Evolutionary conservation across 2,888 invertebrate species (phyloP), one percentile per base, ranked within the genome.

Genomic region (Eupeodes latifasciatus): DNA sequence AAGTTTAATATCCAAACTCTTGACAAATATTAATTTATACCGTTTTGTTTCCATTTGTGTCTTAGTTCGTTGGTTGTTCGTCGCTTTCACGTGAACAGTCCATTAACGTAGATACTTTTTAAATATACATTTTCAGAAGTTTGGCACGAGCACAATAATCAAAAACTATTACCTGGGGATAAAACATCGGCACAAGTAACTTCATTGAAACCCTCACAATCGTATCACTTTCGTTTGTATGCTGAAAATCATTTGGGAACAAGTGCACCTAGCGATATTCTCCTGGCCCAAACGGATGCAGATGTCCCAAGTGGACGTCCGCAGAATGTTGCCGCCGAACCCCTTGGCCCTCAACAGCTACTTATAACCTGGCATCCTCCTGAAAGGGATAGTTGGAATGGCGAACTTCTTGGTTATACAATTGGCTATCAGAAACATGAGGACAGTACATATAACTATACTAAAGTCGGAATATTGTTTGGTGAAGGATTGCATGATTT

Each of bases 281-380:
- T 95, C 85, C 94, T 95, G 90, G 94, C 94, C 2, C 94, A 94
- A 91, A 95, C 95, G 0, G 95, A 95, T 67, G 94, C 94, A 0
- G 95, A 95, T 94, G 96, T 96, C 0, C 97, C 97, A 0, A 95
- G 96, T 16, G 96, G 96, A 57, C 95, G 96, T 0, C 97, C 97
- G 0, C 94, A 94, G 36, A 95, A 95, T 91, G 95, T 97, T 34
- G 95, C 95, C 69, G 96, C 96, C 16, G 95, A 95, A 51, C 95
- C 97, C 0, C 94, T 96, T 12, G 96, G 96, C 1, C 95, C 96
- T 0, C 96, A 96, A 82, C 95, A 96, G 91, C 93, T 97, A 64
- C 95, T 95, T 90, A 95, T 96, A 86, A 95, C 95, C n/a, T 97
- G 97, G 97, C 95, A 96, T 77, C 95, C 96, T 6, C 97, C 97